Percentiles rank a stretch among this genome's conserved stretches.
phyloP scores from a whole-genome alignment of 2,797 vertebrate genomes.

The Buceros bicornis region DNA sequence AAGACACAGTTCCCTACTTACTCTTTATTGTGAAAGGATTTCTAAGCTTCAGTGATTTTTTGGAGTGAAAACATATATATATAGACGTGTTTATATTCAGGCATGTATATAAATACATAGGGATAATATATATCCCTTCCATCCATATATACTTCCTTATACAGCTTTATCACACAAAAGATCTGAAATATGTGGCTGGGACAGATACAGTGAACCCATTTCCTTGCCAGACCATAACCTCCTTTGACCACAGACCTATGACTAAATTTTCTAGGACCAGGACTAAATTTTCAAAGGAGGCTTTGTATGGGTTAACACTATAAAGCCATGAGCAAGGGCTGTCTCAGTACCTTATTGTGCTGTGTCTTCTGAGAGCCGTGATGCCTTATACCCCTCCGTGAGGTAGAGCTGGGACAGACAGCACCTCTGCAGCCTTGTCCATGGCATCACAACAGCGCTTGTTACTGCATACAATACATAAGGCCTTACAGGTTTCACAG shows the following conservation, averaged over 20 bases:
- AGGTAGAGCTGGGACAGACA: background rate
- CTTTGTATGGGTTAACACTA: background rate
- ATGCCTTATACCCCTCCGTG: background rate
- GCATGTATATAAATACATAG: background rate
- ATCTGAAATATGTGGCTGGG: background rate
- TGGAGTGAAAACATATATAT: background rate
- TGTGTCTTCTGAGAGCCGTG: fast-evolving
- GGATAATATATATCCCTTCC: background rate
- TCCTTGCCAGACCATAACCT: background rate
- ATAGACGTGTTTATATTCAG: background rate
- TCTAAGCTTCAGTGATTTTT: background rate
- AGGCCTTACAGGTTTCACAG: background rate
- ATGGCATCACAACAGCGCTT: fast-evolving
- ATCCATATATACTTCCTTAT: background rate
- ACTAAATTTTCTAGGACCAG: background rate
- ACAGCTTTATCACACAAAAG: background rate
- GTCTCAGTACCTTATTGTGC: background rate
- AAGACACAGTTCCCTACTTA: background rate
- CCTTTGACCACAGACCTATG: background rate
- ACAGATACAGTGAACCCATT: background rate
- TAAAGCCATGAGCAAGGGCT: background rate
- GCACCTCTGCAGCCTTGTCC: background rate
- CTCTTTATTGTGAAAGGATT: background rate
- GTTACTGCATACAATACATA: background rate
- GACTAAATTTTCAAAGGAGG: background rate